phyloP scores from a whole-genome alignment of 2,797 vertebrate genomes.

The Micromesistius poutassou region DNA sequence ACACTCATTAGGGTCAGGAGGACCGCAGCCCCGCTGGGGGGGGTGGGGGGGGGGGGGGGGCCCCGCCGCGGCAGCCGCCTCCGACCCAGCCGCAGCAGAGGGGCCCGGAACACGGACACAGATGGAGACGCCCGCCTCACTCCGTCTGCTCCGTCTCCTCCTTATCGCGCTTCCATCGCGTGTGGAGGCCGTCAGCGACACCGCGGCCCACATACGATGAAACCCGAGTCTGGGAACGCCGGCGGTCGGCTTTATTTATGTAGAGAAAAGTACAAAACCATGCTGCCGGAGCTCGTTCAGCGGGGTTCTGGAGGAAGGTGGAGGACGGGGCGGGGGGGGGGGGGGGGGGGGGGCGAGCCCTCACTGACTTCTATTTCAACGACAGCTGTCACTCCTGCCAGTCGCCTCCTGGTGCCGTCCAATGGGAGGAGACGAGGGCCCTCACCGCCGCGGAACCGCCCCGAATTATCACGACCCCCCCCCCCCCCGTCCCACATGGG shows the following conservation, averaged over 20 bases:
- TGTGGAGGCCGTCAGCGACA: conserved; percentile 17
- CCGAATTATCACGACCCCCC: conserved; percentile 41
- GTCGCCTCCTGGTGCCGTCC: conserved; percentile 42
- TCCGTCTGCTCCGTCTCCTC: conserved; percentile 47
- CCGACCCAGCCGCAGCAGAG: no score
- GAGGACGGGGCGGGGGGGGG: conserved; percentile 15
- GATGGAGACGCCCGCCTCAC: conserved; percentile 28
- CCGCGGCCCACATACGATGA: conserved; percentile 24
- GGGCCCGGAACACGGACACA: conserved; percentile 39
- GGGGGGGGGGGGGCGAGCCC: no score
- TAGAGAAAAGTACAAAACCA: conserved; percentile 7
- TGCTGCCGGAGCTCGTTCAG: neutral
- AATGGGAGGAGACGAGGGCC: conserved; percentile 19
- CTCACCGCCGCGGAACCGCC: conserved; percentile 36
- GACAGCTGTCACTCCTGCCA: conserved; percentile 39
- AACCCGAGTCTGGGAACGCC: conserved; percentile 16
- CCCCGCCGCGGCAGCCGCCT: conserved; percentile 13
- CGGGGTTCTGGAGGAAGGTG: neutral
- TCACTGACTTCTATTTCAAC: conserved; percentile 44
- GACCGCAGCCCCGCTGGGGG: conserved; percentile 23
- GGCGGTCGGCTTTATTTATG: conserved; percentile 26
- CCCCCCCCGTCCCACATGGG: conserved; percentile 62
- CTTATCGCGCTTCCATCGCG: conserved; percentile 32
- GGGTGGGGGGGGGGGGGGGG: no score
- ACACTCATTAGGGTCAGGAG: conserved; percentile 50